Conservation (phyloP, 2,888 invertebrate genomes). For the Ernsta delagoae region DNA sequence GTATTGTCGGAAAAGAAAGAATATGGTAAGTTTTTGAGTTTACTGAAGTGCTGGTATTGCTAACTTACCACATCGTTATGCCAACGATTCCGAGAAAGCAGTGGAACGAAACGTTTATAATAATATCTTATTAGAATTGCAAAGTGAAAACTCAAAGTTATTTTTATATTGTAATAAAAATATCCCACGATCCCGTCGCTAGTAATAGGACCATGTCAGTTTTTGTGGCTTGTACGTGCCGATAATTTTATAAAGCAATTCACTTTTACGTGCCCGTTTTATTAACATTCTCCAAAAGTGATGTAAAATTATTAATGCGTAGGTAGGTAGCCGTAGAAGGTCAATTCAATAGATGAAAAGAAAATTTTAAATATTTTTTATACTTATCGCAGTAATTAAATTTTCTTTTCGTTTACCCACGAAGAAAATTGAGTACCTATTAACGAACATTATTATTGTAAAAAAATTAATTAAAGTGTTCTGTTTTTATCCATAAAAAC, state of each 20-base stretch:
- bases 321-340: too few species aligned
- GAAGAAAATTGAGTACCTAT: too few species aligned
- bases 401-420: too few species aligned
- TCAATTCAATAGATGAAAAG: too few species aligned
- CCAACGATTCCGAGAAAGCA: neutral
- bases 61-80: neutral
- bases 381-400: too few species aligned
- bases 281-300: neutral
- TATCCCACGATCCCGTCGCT: neutral
- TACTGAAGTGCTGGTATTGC: neutral
- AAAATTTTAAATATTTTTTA: too few species aligned
- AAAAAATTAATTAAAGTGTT: too few species aligned
- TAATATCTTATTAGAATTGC: neutral
- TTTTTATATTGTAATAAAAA: neutral
- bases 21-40: too few species aligned
- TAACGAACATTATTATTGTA: too few species aligned
- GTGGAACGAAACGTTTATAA: neutral
- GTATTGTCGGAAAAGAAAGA: too few species aligned
- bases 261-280: slow-evolving; percentile 2
- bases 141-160: neutral
- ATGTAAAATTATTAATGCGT: neutral
- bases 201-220: neutral
- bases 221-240: slow-evolving; percentile 6
- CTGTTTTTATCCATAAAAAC: too few species aligned
- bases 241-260: slow-evolving; percentile 8